Conservation (phyloP, 2,888 invertebrate genomes). For the Clivina fossor region DNA sequence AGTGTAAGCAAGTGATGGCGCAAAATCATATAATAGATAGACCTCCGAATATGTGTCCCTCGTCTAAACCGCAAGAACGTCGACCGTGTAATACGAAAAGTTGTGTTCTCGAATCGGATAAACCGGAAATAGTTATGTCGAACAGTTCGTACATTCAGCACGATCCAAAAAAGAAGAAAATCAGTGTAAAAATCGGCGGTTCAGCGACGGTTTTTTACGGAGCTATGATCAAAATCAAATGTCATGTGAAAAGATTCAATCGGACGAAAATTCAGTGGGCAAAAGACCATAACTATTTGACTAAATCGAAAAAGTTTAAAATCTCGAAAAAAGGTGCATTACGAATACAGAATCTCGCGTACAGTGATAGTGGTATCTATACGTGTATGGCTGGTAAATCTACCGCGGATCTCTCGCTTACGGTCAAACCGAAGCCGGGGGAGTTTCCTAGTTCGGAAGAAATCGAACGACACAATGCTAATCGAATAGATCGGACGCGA, state of each 20-base stretch:
- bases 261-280: constrained; percentile 86
- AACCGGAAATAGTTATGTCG: constrained; percentile 75
- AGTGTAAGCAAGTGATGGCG: constrained; percentile 91
- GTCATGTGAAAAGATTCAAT: constrained; percentile 84
- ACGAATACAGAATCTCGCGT: constrained; percentile 77
- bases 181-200: constrained; percentile 86
- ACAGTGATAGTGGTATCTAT: constrained; percentile 82
- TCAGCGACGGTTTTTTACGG: constrained; percentile 88
- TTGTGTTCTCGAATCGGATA: constrained; percentile 71
- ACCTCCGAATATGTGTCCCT: constrained; percentile 72
- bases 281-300: constrained; percentile 78
- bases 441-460: constrained; percentile 82
- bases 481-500: constrained; percentile 40
- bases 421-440: constrained; percentile 76
- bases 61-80: constrained; percentile 72
- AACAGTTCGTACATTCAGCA: constrained; percentile 84
- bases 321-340: constrained; percentile 90
- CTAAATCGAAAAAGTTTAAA: constrained; percentile 80
- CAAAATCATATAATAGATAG: constrained; percentile 87
- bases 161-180: constrained; percentile 77
- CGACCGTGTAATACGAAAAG: constrained; percentile 85
- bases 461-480: constrained; percentile 60
- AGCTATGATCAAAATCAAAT: constrained; percentile 90
- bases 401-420: constrained; percentile 76
- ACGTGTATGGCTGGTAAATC: constrained; percentile 84